Base-by-base conservation (phyloP, 1,140 invertebrate genomes). In the Lordiphosa collinella region DNA sequence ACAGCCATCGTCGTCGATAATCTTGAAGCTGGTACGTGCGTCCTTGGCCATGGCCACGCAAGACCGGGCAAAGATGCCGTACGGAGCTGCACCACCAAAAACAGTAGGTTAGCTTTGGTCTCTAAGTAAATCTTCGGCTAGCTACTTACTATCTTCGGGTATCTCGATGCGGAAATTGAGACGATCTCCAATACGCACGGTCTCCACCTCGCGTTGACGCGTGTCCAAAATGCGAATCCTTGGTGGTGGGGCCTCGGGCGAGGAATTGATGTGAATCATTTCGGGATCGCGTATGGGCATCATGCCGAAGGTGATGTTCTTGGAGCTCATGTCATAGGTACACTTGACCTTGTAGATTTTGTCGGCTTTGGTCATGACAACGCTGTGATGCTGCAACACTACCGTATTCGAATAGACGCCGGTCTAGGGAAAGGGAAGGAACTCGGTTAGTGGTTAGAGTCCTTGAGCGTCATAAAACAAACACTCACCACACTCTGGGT, bases 331-430 rank as follows among this genome's bases (percentile, higher is more conserved):
- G 89, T 98, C 97, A 87, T 98, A 98, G 0, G 96, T 98, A 86
- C 97, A 98, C 84, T 97, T 96, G 31, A 98, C 95, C 90, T 97
- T 97, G 92, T 98, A 98, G 72, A 98, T 97, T 89, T 98, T 98
- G 89, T 98, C 97, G 1, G 96, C 96, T 90, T 98, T 98, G 8
- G 96, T 98, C 95, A 98, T 97, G 2, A 98, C 96, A 5, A 98
- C 96, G 79, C 96, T 97, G 90, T 98, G 96, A 85, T 98, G 96
- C 90, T 98, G 97, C 1, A 98, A 92, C 1, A 98, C 96, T 11
- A 98, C 96, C 0, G 96, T 98, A 89, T 98, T 98, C 10, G 96
- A 96, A 89, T 97, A 98, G 18, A 97, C 95, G 41, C 96, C 96
- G 72, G 93, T 95, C 96, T 98, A 90, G 60, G 92, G 92, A 11